These are phyloP conservation scores for Cardiocondyla obscurior DNA, from an alignment of 1,140 invertebrate genomes.

Conservation along the genomic window DNA sequence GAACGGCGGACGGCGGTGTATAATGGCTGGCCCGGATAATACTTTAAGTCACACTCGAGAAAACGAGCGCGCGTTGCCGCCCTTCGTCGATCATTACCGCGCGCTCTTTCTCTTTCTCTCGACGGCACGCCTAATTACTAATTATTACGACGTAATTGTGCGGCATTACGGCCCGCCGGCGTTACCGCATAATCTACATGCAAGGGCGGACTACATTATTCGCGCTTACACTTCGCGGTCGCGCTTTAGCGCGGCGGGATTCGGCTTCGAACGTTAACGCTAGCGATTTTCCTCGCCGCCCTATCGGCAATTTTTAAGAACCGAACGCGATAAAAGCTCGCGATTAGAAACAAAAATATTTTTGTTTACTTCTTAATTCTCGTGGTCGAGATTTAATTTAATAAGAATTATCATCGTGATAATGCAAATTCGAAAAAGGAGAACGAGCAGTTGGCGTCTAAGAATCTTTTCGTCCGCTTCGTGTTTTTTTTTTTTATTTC, in stretches of 20 bases:
- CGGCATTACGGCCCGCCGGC: conserved; percentile 66
- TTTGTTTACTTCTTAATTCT: not conserved
- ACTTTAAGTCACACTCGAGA: conserved; percentile 66
- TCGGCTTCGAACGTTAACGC: conserved; percentile 3
- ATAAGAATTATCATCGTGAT: no score
- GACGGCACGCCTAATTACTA: conserved; percentile 68
- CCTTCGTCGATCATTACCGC: not conserved
- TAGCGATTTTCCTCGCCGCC: not conserved
- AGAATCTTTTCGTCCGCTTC: not conserved
- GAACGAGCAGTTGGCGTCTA: not conserved
- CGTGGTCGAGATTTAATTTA: not conserved
- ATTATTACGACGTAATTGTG: conserved; percentile 78
- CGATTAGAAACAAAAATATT: not conserved
- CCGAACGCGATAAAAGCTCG: not conserved
- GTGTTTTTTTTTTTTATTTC: no score
- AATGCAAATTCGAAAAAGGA: not conserved
- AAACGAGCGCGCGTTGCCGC: not conserved
- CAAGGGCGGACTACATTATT: conserved; percentile 76
- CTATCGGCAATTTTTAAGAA: not conserved
- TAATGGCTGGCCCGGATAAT: conserved; percentile 76
- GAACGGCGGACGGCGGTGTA: not conserved
- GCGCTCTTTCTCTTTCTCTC: conserved; percentile 20
- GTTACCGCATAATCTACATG: conserved; percentile 66
- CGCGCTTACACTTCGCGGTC: conserved; percentile 69
- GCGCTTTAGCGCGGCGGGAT: conserved; percentile 3